Percentiles rank a stretch among this genome's conserved stretches.
Evolutionary conservation across 2,888 invertebrate species (phyloP).

Genomic region (Anoplius nigerrimus): DNA sequence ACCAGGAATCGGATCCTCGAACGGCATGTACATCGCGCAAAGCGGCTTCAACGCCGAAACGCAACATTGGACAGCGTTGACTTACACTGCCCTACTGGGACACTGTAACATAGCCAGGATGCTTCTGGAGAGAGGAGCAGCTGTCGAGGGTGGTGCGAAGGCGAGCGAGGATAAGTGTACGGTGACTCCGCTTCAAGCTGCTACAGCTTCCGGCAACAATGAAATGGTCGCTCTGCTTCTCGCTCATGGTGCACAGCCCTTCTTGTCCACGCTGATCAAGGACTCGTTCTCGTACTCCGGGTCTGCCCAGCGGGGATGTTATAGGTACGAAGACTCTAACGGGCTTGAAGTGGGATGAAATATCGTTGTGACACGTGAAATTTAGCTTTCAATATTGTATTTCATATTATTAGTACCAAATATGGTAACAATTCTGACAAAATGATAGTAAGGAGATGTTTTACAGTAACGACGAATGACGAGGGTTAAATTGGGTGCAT

Average conservation of each 20-base stretch:
- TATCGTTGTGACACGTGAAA: neutral
- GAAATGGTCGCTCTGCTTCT: constrained; percentile 88
- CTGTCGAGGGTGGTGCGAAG: constrained; percentile 90
- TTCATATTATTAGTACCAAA: too few relatives aligned
- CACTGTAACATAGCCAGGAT: constrained; percentile 77
- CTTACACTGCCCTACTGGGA: constrained; percentile 85
- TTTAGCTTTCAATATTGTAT: too few relatives aligned
- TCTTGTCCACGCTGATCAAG: constrained; percentile 88
- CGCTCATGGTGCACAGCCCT: constrained; percentile 91
- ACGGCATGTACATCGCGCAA: constrained; percentile 42
- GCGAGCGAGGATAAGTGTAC: constrained; percentile 90
- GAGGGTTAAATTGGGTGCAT: too few relatives aligned
- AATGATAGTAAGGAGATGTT: too few relatives aligned
- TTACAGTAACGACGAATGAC: too few relatives aligned
- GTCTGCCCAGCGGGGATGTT: constrained; percentile 90
- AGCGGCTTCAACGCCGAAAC: constrained; percentile 77
- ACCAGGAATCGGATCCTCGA: constrained; percentile 57
- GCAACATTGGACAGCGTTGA: constrained; percentile 91
- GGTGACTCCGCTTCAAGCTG: constrained; percentile 91
- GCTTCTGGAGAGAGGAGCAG: constrained; percentile 87
- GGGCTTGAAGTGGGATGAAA: too few relatives aligned
- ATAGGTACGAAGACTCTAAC: constrained; percentile 81
- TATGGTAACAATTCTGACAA: too few relatives aligned
- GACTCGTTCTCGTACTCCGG: constrained; percentile 91
- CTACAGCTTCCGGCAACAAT: constrained; percentile 87